phyloP scores from a whole-genome alignment of 2,113 vertebrate genomes.

The Plotosus lineatus region DNA sequence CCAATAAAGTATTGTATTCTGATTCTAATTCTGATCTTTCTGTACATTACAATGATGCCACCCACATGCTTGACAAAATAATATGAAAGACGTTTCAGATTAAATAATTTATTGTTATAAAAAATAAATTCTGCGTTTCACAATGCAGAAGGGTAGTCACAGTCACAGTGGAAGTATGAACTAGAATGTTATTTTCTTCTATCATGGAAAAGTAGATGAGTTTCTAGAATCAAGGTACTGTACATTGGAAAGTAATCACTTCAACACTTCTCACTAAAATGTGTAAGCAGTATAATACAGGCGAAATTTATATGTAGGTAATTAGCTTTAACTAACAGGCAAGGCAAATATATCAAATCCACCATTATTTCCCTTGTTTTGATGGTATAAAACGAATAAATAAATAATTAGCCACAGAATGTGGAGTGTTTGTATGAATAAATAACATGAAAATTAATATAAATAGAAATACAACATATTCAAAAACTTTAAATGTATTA shows the following conservation, averaged over 20 bases:
- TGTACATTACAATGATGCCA: neutral
- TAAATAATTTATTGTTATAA: conserved; percentile 53
- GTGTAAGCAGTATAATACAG: conserved; percentile 57
- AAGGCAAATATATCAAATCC: conserved; percentile 69
- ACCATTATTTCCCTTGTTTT: conserved; percentile 33
- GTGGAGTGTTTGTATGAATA: conserved; percentile 88
- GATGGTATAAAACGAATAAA: conserved; percentile 77
- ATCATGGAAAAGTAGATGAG: conserved; percentile 27
- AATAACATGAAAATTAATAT: conserved; percentile 77
- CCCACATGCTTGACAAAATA: neutral
- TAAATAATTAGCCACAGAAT: conserved; percentile 95
- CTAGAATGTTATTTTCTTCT: conserved; percentile 42
- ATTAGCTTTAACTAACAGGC: conserved; percentile 79
- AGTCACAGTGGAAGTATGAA: conserved; percentile 46
- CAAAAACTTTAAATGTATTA: conserved; percentile 72
- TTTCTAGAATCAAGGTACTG: conserved; percentile 30
- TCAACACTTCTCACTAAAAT: conserved; percentile 31
- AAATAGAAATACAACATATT: conserved; percentile 79
- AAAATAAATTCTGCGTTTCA: conserved; percentile 45
- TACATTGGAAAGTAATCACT: conserved; percentile 40
- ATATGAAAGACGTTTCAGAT: conserved; percentile 24
- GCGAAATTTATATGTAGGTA: conserved; percentile 74
- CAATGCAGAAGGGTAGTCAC: conserved; percentile 32
- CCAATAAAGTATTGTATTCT: neutral
- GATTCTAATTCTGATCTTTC: no score